phyloP scores from a whole-genome alignment of 2,113 vertebrate genomes.

The Corythoichthys haematopterus region DNA sequence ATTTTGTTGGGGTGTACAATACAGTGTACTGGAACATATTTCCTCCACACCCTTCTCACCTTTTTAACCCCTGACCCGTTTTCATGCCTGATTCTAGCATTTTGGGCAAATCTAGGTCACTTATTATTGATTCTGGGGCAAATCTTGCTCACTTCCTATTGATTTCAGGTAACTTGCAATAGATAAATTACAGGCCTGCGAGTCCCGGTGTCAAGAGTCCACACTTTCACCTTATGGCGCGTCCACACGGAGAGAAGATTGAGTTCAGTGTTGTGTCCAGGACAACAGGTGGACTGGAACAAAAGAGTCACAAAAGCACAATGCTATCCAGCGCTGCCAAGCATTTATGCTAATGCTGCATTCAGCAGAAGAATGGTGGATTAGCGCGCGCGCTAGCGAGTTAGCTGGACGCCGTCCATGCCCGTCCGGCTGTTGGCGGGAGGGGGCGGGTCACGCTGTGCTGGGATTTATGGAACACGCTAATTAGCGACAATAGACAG shows the following conservation, averaged over 20 bases:
- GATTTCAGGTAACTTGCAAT: no score
- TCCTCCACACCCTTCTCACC: no score
- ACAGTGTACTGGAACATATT: no score
- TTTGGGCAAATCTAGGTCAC: no score
- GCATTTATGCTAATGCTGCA: slow-evolving; percentile 62
- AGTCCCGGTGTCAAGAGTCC: slow-evolving; percentile 5
- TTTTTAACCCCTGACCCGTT: no score
- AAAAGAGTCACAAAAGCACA: slow-evolving; percentile 53
- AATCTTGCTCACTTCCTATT: no score
- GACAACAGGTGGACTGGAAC: slow-evolving; percentile 60
- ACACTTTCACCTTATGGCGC: slow-evolving; percentile 51
- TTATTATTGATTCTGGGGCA: no score
- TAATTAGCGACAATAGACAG: not conserved
- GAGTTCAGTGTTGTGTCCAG: slow-evolving; percentile 31
- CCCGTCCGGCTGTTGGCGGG: slow-evolving; percentile 26
- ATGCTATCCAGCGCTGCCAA: slow-evolving; percentile 55
- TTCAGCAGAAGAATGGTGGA: slow-evolving; percentile 62
- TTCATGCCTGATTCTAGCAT: no score
- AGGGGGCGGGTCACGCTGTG: not conserved
- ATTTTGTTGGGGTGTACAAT: no score
- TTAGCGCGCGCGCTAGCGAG: slow-evolving; percentile 40
- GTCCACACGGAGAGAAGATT: slow-evolving; percentile 25
- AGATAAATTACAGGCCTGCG: not conserved
- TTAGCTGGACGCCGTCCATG: slow-evolving; percentile 56
- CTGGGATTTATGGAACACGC: not conserved